phyloP scores from a whole-genome alignment of 2,113 vertebrate species.

The Eulemur rufifrons region DNA sequence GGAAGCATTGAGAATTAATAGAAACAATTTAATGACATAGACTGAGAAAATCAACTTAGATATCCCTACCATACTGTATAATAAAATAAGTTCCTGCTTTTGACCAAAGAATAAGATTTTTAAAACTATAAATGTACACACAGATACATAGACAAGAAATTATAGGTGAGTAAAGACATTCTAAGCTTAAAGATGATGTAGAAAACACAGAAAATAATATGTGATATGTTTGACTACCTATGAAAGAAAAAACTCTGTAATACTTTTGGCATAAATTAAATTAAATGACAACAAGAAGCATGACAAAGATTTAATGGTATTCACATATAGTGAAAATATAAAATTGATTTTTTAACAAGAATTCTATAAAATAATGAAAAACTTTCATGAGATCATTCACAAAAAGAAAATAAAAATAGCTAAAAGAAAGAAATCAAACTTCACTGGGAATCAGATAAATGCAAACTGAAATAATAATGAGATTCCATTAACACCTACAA shows the following conservation, averaged over 20 bases:
- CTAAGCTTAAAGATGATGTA: constrained; percentile 19
- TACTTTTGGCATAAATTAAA: constrained; percentile 8
- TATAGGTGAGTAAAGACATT: constrained; percentile 2
- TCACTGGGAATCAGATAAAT: constrained; percentile 33
- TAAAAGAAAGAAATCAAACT: not conserved
- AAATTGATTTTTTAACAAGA: not conserved
- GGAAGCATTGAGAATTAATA: not conserved
- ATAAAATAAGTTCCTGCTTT: not conserved
- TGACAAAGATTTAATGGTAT: constrained; percentile 2
- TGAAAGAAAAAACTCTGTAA: constrained; percentile 16
- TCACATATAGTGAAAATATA: not conserved
- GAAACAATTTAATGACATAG: not conserved
- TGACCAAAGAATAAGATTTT: constrained; percentile 37
- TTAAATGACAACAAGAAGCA: constrained; percentile 24
- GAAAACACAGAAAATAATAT: constrained; percentile 19
- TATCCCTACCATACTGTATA: not conserved
- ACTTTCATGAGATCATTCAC: constrained; percentile 20
- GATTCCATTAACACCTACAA: constrained; percentile 16
- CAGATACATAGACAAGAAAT: not conserved
- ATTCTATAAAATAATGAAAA: not conserved
- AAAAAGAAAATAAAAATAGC: constrained; percentile 22
- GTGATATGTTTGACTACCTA: not conserved
- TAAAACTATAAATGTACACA: not conserved
- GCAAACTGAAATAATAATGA: constrained; percentile 54
- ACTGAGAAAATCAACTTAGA: constrained; percentile 7